phyloP scores from a whole-genome alignment of 1,140 invertebrate genomes.

The Lucilia cuprina region DNA sequence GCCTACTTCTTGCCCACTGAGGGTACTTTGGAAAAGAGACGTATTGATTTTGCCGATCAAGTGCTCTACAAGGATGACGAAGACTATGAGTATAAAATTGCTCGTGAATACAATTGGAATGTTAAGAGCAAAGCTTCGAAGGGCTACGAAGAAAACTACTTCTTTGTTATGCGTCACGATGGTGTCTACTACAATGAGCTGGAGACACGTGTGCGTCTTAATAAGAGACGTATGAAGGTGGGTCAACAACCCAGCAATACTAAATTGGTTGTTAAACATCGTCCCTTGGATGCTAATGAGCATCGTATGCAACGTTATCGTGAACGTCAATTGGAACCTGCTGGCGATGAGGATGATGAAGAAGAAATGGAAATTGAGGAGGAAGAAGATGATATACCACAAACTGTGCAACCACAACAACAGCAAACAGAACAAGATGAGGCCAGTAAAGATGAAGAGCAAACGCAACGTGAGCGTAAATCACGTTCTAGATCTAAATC shows the following conservation, averaged over 20 bases:
- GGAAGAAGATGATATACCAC: slow-evolving; percentile 71
- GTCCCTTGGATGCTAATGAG: slow-evolving; percentile 85
- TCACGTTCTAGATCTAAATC: slow-evolving; percentile 57
- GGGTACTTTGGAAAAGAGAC: slow-evolving; percentile 87
- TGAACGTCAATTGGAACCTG: slow-evolving; percentile 87
- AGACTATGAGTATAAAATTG: slow-evolving; percentile 95
- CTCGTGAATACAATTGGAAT: slow-evolving; percentile 97
- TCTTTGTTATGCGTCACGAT: slow-evolving; percentile 90
- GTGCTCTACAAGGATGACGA: slow-evolving; percentile 91
- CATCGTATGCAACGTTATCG: slow-evolving; percentile 85
- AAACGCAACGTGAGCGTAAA: slow-evolving; percentile 52
- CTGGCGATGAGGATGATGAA: slow-evolving; percentile 81
- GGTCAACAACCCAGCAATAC: slow-evolving; percentile 69
- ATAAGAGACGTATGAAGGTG: slow-evolving; percentile 83
- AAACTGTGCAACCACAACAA: slow-evolving; percentile 66
- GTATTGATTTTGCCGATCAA: slow-evolving; percentile 77
- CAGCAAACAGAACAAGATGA: slow-evolving; percentile 50
- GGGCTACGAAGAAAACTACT: slow-evolving; percentile 98
- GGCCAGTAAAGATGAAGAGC: slow-evolving; percentile 58
- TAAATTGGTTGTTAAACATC: slow-evolving; percentile 85
- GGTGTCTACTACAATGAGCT: slow-evolving; percentile 97
- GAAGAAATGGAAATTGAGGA: slow-evolving; percentile 70
- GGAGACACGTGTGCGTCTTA: slow-evolving; percentile 92
- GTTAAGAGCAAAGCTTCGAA: slow-evolving; percentile 98
- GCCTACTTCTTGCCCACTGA: slow-evolving; percentile 97